Conservation (phyloP, 2,888 invertebrate species). For the Cantharis rustica region DNA sequence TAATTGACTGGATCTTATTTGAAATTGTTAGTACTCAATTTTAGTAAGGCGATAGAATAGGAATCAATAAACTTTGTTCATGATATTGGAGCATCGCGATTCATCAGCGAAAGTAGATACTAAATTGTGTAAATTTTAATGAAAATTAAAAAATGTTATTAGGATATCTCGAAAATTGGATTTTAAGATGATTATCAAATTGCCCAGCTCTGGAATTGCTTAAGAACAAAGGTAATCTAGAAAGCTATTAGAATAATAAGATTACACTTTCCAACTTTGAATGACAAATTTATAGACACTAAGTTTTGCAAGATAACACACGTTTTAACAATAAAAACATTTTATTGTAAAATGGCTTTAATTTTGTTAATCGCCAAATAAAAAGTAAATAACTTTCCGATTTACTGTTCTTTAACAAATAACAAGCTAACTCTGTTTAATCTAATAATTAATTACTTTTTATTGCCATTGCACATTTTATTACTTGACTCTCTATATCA, state of each 20-base stretch:
- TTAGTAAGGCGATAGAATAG: neutral
- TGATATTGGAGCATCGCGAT: neutral
- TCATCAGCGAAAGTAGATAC: neutral
- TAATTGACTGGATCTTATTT: neutral
- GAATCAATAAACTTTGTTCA: neutral
- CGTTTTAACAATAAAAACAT: neutral
- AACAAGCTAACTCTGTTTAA: neutral
- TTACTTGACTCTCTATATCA: no score
- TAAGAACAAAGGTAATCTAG: slow-evolving; percentile 18
- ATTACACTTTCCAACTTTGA: slow-evolving; percentile 22
- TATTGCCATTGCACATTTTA: no score
- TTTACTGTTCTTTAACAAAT: neutral
- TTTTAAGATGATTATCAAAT: slow-evolving; percentile 12
- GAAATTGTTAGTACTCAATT: neutral
- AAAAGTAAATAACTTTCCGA: neutral
- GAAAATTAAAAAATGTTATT: neutral
- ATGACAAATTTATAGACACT: slow-evolving; percentile 20
- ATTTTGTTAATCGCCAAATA: neutral
- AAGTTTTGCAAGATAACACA: slow-evolving; percentile 13
- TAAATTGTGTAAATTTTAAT: neutral
- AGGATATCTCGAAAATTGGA: slow-evolving; percentile 1
- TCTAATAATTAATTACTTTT: neutral
- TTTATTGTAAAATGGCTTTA: neutral
- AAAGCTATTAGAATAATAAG: slow-evolving; percentile 25
- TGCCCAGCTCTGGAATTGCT: slow-evolving; percentile 12